These are phyloP conservation scores for Turdus rufiventris DNA, from an alignment of 2,113 vertebrate species.

Conservation along the genomic window DNA sequence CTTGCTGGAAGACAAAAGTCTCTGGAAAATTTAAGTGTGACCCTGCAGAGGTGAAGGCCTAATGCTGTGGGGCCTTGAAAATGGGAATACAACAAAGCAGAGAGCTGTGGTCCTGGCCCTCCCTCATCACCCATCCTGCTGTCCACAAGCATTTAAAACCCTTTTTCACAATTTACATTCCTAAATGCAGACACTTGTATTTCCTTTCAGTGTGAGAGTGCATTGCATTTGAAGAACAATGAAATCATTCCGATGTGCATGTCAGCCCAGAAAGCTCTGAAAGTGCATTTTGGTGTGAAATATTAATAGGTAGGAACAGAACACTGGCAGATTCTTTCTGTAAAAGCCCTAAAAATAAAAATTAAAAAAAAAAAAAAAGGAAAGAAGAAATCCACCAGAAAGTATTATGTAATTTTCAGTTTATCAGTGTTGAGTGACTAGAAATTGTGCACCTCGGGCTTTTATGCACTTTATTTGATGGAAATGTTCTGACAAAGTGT, in stretches of 20 bases:
- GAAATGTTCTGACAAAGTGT: constrained; percentile 36
- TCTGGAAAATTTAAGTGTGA: background rate
- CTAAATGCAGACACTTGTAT: background rate
- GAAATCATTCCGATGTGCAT: background rate
- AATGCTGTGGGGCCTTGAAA: background rate
- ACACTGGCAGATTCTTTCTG: constrained; percentile 19
- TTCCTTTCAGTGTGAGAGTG: background rate
- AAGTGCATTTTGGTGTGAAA: constrained; percentile 62
- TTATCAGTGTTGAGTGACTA: background rate
- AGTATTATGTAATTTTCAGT: constrained; percentile 45
- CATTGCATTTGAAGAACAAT: constrained; percentile 2
- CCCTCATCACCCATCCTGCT: background rate
- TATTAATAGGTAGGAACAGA: constrained; percentile 58
- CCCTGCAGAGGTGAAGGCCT: background rate
- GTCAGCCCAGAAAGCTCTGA: constrained; percentile 36
- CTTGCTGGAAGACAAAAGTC: background rate
- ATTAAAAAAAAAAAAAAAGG: background rate
- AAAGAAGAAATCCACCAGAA: background rate
- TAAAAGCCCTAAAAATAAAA: constrained; percentile 51
- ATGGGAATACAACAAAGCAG: background rate
- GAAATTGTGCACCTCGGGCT: background rate
- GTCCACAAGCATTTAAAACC: background rate
- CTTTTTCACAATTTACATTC: constrained; percentile 9
- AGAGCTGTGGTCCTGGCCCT: background rate
- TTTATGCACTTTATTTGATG: constrained; percentile 47